phyloP scores from a whole-genome alignment of 2,113 vertebrate species.

The Centropus unirufus region DNA sequence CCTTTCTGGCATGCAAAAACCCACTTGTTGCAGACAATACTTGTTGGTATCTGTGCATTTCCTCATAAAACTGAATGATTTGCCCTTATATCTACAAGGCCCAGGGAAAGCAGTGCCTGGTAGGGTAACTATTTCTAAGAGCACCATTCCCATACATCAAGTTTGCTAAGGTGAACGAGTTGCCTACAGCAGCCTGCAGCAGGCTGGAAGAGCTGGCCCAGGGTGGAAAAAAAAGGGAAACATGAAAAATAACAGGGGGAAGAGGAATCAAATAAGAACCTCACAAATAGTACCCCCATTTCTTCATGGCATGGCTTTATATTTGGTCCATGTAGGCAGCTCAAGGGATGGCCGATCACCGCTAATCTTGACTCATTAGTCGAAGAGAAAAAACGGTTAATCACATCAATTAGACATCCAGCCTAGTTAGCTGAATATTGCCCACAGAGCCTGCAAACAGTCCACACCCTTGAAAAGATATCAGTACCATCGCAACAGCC shows the following conservation, averaged over 20 bases:
- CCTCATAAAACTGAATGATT: neutral
- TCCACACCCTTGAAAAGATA: neutral
- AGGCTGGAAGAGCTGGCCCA: neutral
- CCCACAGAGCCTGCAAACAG: neutral
- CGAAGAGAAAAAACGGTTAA: neutral
- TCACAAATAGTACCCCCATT: neutral
- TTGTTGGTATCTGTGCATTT: neutral
- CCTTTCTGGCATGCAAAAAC: neutral
- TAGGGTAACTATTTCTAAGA: neutral
- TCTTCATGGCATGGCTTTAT: neutral
- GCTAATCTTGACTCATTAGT: neutral
- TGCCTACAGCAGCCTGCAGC: neutral
- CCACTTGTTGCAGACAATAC: neutral
- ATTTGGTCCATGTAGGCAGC: neutral
- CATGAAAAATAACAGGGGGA: fast-evolving
- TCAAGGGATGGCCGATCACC: neutral
- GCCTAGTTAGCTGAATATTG: neutral
- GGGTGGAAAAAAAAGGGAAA: neutral
- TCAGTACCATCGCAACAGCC: neutral
- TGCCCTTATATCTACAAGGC: neutral
- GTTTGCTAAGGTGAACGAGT: neutral
- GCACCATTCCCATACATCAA: neutral
- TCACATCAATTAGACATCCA: neutral
- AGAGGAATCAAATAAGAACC: neutral
- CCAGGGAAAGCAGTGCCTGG: neutral